Base-by-base conservation (phyloP, 2,113 vertebrate genomes). In the Canis aureus region DNA sequence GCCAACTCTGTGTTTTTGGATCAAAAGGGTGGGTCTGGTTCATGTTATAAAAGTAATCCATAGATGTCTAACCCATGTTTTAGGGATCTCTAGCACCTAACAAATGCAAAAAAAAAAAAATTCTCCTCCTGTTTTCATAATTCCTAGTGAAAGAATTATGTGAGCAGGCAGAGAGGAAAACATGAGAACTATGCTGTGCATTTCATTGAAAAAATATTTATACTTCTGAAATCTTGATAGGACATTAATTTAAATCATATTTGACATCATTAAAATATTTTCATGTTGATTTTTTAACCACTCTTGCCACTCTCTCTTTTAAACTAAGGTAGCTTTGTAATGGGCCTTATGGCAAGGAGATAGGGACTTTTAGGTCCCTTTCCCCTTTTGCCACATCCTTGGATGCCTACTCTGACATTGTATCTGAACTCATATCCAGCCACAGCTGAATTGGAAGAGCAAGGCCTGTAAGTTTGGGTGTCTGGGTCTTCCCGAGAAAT, bases 221-320 rank as follows among this genome's bases (percentile, higher is more conserved):
- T 88, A 76, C 53, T 59, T 91, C 49, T 96, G 66, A 96, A 97
- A 93, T n/a, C 55, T 38, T 74, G 17, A 89, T 66, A 59, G 2
- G 79, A 78, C 66, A 91, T 69, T 94, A 78, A 94, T 78, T 96
- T 94, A 97, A 95, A 78, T 67, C 27, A 57, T 51, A 94, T 51
- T 57, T 96, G 87, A 92, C 64, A 95, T 64, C 86, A 89, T 76
- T 95, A 91, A 95, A 93, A 89, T 96, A 92, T 87, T 94, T 92
- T 60, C 35, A 91, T 78, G 60, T 91, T 89, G 69, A 88, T 81
- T 89, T 94, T 89, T 55, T 66, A 87, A 83, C n/a, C 19, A 3
- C 5, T 85, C 55, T 85, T 92, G 35, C 19, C 55, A 73, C 89
- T 86, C 29, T 43, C 25, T n/a, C 8, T 43, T 51, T 88, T 93